A percentile compares a stretch with the other conserved stretches of the same genome.
These are phyloP conservation scores for Heteronetta atricapilla DNA, from an alignment of 2,113 vertebrate genomes.

Conservation along the genomic window DNA sequence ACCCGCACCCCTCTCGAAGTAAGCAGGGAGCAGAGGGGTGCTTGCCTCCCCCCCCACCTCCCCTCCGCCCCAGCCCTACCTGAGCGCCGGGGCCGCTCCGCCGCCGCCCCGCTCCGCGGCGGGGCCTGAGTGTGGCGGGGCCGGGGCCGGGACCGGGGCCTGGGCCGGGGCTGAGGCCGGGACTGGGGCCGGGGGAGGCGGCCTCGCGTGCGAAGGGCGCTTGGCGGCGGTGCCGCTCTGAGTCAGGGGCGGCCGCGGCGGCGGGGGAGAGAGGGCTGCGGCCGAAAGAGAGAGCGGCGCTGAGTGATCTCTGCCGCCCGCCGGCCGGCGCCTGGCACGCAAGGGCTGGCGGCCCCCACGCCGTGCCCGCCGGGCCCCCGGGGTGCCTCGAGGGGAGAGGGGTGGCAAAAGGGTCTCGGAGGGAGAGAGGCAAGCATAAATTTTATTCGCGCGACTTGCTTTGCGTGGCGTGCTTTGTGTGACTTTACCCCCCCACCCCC, in stretches of 20 bases:
- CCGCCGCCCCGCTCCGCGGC: neutral
- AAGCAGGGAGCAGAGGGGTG: too few species aligned
- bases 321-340: conserved; percentile 4
- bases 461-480: neutral
- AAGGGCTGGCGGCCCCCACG: neutral
- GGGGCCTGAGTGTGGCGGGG: neutral
- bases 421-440: too few species aligned
- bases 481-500: neutral
- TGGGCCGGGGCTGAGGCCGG: too few species aligned
- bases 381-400: too few species aligned
- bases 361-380: too few species aligned
- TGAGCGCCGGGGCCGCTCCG: neutral
- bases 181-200: neutral
- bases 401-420: too few species aligned
- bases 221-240: neutral
- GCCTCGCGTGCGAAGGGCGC: conserved; percentile 13
- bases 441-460: too few species aligned
- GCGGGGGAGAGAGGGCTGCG: neutral
- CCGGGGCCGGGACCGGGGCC: too few species aligned
- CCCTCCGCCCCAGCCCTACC: neutral
- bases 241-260: conserved; percentile 14
- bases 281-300: neutral
- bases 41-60: too few species aligned
- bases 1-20: too few species aligned
- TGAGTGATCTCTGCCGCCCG: conserved; percentile 21